Conservation (phyloP, 64 coral and sea anemone species). For the Dendronephthya gigantea region DNA sequence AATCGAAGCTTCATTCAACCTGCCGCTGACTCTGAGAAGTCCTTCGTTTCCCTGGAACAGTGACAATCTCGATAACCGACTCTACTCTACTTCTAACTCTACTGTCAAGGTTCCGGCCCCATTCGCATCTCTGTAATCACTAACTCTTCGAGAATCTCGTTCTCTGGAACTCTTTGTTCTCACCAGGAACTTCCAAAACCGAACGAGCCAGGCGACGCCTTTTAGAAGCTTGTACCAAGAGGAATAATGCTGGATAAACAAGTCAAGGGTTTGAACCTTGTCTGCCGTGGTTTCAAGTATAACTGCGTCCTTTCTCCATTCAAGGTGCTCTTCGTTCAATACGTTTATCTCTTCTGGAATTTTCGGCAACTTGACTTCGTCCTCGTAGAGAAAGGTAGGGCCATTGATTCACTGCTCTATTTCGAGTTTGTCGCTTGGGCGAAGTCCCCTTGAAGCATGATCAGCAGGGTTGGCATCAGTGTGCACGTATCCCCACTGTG, state of each 20-base stretch:
- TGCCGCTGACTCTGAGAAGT: not conserved
- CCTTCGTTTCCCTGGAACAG: not conserved
- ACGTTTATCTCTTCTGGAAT: not conserved
- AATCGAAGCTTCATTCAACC: not conserved
- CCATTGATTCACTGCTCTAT: not conserved
- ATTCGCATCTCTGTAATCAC: not conserved
- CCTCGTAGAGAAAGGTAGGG: not conserved
- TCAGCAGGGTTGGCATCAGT: constrained; percentile 29
- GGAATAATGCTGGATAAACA: not conserved
- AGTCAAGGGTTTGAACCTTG: not conserved
- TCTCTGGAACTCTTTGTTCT: not conserved
- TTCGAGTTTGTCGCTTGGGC: not conserved
- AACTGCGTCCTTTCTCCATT: not conserved
- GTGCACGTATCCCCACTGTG: constrained; percentile 33
- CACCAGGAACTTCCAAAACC: not conserved
- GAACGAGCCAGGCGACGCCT: not conserved
- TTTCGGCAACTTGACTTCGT: not conserved
- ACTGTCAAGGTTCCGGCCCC: not conserved
- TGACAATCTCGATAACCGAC: not conserved
- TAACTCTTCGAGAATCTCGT: not conserved
- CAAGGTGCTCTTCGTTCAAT: not conserved
- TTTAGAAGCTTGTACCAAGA: not conserved
- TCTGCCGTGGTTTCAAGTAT: not conserved
- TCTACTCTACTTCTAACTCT: too few species aligned
- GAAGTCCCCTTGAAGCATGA: constrained; percentile 20